Base-by-base conservation (phyloP, 2,797 vertebrate species). In the Anguilla megastoma region DNA sequence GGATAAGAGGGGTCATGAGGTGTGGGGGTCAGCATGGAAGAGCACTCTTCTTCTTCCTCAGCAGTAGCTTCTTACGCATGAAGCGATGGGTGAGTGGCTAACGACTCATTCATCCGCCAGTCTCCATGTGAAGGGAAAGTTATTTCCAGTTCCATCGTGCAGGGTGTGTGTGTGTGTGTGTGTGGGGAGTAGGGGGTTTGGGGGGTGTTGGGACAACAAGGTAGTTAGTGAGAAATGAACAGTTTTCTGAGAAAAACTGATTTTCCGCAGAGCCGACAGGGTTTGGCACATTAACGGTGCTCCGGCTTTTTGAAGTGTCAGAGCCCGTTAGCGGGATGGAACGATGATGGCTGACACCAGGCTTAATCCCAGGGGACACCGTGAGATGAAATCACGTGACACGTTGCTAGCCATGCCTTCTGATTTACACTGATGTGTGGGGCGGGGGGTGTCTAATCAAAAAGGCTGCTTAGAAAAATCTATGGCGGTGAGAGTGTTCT, bases 361-460 rank as follows among this genome's bases (percentile, higher is more conserved):
- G 50, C 50, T 50, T 48, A 82, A 50, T 82, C 45, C 79, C 79
- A n/a, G 41, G 79, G 79, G 50, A 82, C 45, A n/a, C 24, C 79
- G 45, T 7, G 1, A 48, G 79, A n/a, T 21, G 7, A 45, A 82
- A 50, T 82, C 41, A n/a, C 79, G 48, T 82, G 41, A n/a, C n/a
- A 27, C 50, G 5, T 85, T 69, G 36, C 16, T 41, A 71, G 69
- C 87, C 84, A 30, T 14, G 33, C 36, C 33, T 76, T 2, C 66
- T 88, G 84, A 88, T 88, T 85, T 45, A 79, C 87, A 85, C 83
- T 76, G 52, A 88, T 71, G 66, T 33, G 74, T 24, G 82, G n/a
- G 80, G 58, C 21, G 36, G 21, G 58, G 16, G 48, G 54, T 30
- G 58, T 54, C 69, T 33, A 56, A 56, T 84, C 83, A 54, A 52